Base-by-base conservation (phyloP, 2,888 invertebrate genomes). In the Dysmachus trigonus region DNA sequence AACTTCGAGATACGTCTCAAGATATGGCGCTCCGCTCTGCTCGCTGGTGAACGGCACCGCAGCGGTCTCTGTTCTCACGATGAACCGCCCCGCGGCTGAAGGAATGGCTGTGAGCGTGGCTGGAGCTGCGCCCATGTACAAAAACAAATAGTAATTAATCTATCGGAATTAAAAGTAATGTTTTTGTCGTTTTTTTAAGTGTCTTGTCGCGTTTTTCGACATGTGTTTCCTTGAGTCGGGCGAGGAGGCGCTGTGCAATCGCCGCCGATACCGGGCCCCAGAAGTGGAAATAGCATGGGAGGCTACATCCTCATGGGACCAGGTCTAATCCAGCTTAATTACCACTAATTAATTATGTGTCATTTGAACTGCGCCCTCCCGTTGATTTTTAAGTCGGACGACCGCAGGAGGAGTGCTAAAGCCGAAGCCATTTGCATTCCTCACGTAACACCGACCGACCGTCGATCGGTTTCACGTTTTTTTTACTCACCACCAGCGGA, bases 331-430 rank as follows among this genome's bases (percentile, higher is more conserved):
- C 88, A 86, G 73, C 88, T 88, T 88, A 89, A 88, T 89, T 88
- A 88, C 87, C 72, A 84, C 87, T 89, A 89, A 89, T 89, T 89
- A 89, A 89, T 89, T 89, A 89, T 87, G 87, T 88, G 89, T 88
- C 89, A 89, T 88, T 88, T 86, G 77, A 85, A 87, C 88, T 82
- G 86, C 87, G 87, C 88, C 87, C 88, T 88, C 89, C 88, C 87
- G 88, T 88, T 88, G 88, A 77, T 35, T 87, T 87, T 85, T 74
- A 76, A 86, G 82, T 73, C 85, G 76, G 41, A 41, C 73, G 41
- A 27, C 72, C 47, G 22, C 85, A 85, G 76, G 38, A 72, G 72
- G 41, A 83, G 83, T 72, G 72, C 83, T 85, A 74, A 85, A 85
- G 76, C 53, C 74, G 27, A 51, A 41, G 35, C 38, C 85, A 85